These are phyloP conservation scores for Mastacembelus armatus DNA, from an alignment of 2,797 vertebrate genomes.

Conservation along the genomic window DNA sequence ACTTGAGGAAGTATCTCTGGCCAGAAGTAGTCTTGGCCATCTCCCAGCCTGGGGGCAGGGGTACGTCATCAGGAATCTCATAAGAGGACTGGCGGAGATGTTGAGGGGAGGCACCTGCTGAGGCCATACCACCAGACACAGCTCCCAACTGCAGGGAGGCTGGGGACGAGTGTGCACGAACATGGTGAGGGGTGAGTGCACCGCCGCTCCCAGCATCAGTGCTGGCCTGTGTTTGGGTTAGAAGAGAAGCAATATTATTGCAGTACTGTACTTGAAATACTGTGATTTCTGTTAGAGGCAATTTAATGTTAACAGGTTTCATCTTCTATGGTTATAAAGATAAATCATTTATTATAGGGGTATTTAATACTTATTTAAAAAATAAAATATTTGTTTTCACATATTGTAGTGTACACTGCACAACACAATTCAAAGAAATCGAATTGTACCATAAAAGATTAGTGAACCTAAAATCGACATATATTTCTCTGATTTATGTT, in stretches of 20 bases:
- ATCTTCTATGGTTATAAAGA: neutral
- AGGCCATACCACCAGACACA: constrained; percentile 87
- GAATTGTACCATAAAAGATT: neutral
- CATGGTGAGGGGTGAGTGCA: constrained; percentile 93
- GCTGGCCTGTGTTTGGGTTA: constrained; percentile 86
- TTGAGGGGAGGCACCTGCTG: constrained; percentile 87
- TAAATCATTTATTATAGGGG: too few species aligned
- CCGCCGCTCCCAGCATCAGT: constrained; percentile 93
- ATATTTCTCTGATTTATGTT: neutral
- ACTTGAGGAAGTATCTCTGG: constrained; percentile 99
- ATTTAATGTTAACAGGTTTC: neutral
- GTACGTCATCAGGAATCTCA: constrained; percentile 96
- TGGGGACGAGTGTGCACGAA: constrained; percentile 96
- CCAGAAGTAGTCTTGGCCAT: constrained; percentile 98
- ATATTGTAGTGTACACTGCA: too few species aligned
- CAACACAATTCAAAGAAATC: too few species aligned
- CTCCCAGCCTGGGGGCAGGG: constrained; percentile 96
- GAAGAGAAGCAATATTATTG: neutral
- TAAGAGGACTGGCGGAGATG: constrained; percentile 96
- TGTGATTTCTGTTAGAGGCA: neutral
- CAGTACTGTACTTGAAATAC: neutral
- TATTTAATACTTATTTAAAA: too few species aligned
- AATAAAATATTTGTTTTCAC: too few species aligned
- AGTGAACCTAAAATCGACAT: neutral
- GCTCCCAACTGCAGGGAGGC: constrained; percentile 94